Conservation (phyloP, 2,113 vertebrate genomes). For the Grammomys surdaster region DNA sequence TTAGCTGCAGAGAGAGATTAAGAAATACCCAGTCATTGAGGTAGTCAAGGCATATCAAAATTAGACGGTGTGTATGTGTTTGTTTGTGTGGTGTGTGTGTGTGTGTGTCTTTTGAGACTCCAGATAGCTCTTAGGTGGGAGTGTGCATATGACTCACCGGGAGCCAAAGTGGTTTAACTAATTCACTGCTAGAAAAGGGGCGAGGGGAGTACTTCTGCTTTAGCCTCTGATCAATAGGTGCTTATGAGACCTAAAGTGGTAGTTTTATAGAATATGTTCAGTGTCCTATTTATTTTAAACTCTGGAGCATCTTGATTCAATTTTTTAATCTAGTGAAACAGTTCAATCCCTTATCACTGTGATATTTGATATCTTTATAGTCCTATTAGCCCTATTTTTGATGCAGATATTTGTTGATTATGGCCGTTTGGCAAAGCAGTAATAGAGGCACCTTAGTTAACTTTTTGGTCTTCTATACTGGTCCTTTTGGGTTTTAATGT, state of each 20-base stretch:
- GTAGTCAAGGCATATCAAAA: too few relatives aligned
- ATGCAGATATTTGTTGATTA: conserved; percentile 18
- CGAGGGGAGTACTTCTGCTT: neutral
- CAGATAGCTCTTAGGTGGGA: too few relatives aligned
- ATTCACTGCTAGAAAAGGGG: too few relatives aligned
- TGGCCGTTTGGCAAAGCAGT: neutral
- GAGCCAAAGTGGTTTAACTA: too few relatives aligned
- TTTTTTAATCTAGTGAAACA: neutral
- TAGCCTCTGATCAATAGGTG: neutral
- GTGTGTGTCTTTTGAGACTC: too few relatives aligned
- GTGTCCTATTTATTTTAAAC: neutral
- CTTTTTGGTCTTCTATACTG: neutral
- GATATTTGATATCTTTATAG: neutral
- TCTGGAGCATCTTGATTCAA: neutral
- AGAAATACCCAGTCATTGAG: too few relatives aligned
- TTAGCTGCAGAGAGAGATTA: too few relatives aligned
- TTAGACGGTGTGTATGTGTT: too few relatives aligned
- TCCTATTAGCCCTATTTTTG: neutral
- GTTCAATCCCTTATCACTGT: neutral
- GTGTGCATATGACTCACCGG: too few relatives aligned
- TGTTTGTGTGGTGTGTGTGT: too few relatives aligned
- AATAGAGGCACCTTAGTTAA: neutral
- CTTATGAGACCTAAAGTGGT: neutral
- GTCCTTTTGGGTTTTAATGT: neutral
- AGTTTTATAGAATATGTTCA: neutral